phyloP scores from a whole-genome alignment of 2,888 invertebrate species.

The Torymus aiolomorphi region DNA sequence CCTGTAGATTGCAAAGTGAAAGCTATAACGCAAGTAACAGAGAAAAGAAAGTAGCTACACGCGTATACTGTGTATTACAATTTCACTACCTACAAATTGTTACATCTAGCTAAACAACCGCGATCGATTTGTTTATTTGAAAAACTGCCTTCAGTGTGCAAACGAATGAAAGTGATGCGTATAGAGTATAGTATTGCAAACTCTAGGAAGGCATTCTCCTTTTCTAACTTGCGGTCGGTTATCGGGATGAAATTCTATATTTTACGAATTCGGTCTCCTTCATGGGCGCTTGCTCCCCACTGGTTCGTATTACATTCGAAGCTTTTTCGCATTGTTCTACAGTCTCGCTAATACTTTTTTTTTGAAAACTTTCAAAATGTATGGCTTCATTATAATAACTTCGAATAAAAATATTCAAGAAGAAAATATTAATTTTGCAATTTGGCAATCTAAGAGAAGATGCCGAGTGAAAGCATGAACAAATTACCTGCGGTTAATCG shows the following conservation, averaged over 20 bases:
- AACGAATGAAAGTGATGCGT: background rate
- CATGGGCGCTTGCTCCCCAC: conserved; percentile 28
- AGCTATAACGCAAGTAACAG: too few species aligned
- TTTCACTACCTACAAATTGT: background rate
- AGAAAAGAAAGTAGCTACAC: too few species aligned
- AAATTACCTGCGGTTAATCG: conserved; percentile 70
- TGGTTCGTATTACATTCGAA: conserved; percentile 50
- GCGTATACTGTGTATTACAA: too few species aligned
- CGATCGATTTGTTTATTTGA: background rate
- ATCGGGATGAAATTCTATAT: conserved; percentile 47
- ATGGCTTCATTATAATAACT: conserved; percentile 31
- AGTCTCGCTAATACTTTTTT: conserved; percentile 6
- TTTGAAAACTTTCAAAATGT: conserved; percentile 18
- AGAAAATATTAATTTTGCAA: too few species aligned
- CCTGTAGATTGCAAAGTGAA: too few species aligned
- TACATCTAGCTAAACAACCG: background rate
- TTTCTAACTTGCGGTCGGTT: conserved; percentile 31
- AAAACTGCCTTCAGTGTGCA: background rate
- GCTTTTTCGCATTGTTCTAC: conserved; percentile 41
- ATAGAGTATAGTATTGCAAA: background rate
- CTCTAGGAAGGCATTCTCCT: background rate
- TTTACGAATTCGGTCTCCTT: conserved; percentile 48
- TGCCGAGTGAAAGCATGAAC: background rate
- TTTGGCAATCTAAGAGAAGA: background rate
- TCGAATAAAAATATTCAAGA: background rate